Evolutionary conservation across 2,888 invertebrate genomes (phyloP).

Genomic region (Lutraria lutraria): DNA sequence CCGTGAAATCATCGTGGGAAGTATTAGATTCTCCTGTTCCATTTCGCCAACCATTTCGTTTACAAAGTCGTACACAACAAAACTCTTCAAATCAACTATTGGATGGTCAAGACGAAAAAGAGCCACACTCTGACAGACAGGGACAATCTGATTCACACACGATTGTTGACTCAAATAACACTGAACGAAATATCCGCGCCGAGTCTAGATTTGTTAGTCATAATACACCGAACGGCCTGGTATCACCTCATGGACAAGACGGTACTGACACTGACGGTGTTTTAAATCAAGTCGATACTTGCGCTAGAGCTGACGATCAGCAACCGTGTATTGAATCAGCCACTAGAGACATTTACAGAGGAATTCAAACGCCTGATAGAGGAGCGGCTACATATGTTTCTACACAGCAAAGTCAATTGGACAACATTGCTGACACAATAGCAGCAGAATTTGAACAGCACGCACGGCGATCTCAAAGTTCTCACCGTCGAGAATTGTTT

Average conservation of each 20-base stretch:
- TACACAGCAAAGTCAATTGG: neutral
- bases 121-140: neutral
- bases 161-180: neutral
- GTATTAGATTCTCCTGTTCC: conserved; percentile 35
- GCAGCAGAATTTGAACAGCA: conserved; percentile 34
- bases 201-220: neutral
- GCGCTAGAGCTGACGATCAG: neutral
- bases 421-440: conserved; percentile 36
- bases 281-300: neutral
- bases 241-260: neutral
- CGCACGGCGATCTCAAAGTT: conserved; percentile 24
- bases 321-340: neutral
- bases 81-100: neutral
- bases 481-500: neutral
- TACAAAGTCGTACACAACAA: neutral
- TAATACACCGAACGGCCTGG: neutral
- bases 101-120: neutral
- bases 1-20: conserved; percentile 42
- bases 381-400: conserved; percentile 30
- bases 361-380: neutral
- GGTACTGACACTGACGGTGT: neutral
- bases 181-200: neutral
- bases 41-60: neutral
- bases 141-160: neutral
- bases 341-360: neutral